phyloP scores from a whole-genome alignment of 1,140 invertebrate genomes.

The Eriocheir sinensis region DNA sequence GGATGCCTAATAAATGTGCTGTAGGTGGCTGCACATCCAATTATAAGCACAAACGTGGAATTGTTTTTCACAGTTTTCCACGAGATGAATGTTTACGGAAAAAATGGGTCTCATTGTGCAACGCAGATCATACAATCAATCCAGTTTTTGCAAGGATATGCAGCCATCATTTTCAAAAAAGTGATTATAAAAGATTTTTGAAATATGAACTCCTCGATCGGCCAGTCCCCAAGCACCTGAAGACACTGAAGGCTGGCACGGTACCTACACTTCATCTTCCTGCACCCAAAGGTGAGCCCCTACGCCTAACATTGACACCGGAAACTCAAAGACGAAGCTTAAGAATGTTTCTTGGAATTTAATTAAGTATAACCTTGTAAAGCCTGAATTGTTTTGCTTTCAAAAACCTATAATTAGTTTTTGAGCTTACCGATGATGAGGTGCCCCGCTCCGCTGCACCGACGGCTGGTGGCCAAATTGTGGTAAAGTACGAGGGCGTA shows the following conservation, averaged over 20 bases:
- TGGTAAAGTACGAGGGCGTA: too few species aligned
- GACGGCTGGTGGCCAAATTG: too few species aligned
- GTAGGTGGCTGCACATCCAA: too few species aligned
- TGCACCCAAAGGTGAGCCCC: background rate
- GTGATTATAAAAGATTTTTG: background rate
- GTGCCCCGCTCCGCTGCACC: too few species aligned
- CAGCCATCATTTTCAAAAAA: conserved; percentile 14
- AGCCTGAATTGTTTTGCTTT: too few species aligned
- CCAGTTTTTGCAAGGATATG: conserved; percentile 20
- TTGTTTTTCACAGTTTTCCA: conserved; percentile 10
- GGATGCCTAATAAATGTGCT: too few species aligned
- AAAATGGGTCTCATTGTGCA: background rate
- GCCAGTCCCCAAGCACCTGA: background rate
- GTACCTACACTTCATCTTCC: background rate
- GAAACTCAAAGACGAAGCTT: too few species aligned
- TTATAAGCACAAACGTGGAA: too few species aligned
- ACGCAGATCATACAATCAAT: background rate
- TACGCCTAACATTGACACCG: background rate
- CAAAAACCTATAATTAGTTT: too few species aligned
- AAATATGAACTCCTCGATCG: background rate
- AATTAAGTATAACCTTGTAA: too few species aligned
- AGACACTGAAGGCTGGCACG: background rate
- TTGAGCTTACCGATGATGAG: too few species aligned
- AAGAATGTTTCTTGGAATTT: too few species aligned
- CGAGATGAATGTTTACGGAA: background rate